These are phyloP conservation scores for Trichopria drosophilae DNA, from an alignment of 2,888 invertebrate species.

Conservation along the genomic window DNA sequence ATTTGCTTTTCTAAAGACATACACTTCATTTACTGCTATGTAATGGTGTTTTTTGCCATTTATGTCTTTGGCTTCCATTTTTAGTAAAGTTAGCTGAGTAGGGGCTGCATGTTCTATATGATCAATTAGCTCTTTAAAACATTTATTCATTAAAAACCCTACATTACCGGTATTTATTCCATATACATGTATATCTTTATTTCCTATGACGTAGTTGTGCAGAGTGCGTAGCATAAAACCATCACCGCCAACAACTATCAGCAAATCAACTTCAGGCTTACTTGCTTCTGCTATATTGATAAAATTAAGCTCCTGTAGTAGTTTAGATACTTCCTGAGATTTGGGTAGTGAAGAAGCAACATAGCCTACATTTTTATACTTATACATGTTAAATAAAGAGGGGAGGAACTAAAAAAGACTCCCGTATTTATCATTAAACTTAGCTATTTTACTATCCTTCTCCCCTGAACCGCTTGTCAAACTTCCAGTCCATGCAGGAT, in stretches of 20 bases:
- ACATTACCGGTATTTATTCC: background rate
- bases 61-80: too few species aligned
- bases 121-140: too few species aligned
- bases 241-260: background rate
- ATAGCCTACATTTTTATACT: too few species aligned
- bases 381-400: too few species aligned
- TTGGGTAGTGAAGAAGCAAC: too few species aligned
- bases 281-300: too few species aligned
- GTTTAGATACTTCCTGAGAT: too few species aligned
- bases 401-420: constrained; percentile 10
- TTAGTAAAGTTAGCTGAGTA: background rate
- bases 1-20: constrained; percentile 11
- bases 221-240: background rate
- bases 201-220: background rate
- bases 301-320: too few species aligned
- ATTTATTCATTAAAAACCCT: background rate
- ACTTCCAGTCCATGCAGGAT: constrained; percentile 19
- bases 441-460: constrained; percentile 16
- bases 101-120: background rate
- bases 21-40: constrained; percentile 12
- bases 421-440: constrained; percentile 18
- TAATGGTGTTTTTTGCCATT: constrained; percentile 1
- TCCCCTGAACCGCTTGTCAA: constrained; percentile 12
- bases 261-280: too few species aligned
- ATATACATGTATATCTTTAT: background rate